phyloP scores from a whole-genome alignment of 2,113 vertebrate species.

The Gobius niger region DNA sequence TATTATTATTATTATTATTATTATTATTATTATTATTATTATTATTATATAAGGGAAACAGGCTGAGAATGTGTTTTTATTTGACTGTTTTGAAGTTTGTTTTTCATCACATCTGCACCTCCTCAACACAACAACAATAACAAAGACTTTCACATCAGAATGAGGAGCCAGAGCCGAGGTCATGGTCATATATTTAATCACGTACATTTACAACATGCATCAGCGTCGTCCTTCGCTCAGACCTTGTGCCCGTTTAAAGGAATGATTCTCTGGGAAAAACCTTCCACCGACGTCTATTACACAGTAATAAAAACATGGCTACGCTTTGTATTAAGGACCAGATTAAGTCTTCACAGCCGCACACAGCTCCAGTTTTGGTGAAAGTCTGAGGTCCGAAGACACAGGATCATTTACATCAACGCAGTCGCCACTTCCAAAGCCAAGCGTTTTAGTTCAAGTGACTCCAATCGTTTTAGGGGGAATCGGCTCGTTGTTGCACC shows the following conservation, averaged over 20 bases:
- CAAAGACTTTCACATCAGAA: too few relatives aligned
- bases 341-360: neutral
- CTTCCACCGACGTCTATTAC: slow-evolving; percentile 71
- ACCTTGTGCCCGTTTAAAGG: slow-evolving; percentile 60
- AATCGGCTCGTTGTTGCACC: too few relatives aligned
- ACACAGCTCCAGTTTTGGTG: neutral
- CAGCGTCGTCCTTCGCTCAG: neutral
- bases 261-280: slow-evolving; percentile 75
- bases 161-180: neutral
- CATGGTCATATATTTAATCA: slow-evolving; percentile 81
- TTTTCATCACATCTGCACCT: too few relatives aligned
- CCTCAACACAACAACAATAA: too few relatives aligned
- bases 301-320: slow-evolving; percentile 79
- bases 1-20: too few relatives aligned
- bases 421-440: too few relatives aligned
- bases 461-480: too few relatives aligned
- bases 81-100: too few relatives aligned
- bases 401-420: neutral
- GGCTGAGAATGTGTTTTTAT: too few relatives aligned
- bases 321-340: slow-evolving; percentile 35
- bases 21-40: too few relatives aligned
- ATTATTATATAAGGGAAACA: too few relatives aligned
- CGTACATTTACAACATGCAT: slow-evolving; percentile 82
- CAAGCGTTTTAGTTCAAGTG: too few relatives aligned
- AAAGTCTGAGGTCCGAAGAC: neutral